Base-by-base conservation (phyloP, 2,888 invertebrate genomes). In the Neuroscelio doddi region DNA sequence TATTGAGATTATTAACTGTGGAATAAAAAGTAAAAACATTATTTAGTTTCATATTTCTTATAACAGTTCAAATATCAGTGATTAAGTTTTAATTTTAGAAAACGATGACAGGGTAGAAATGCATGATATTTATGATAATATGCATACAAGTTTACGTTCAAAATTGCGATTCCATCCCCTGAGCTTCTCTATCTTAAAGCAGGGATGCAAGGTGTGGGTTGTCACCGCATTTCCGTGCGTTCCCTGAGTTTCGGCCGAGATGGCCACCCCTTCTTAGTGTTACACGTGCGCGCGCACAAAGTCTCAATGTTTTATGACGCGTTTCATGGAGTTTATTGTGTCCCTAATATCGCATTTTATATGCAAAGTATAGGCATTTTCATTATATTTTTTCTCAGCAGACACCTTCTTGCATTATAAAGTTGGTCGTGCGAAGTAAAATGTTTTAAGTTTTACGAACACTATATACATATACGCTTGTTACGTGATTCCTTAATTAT, bases 401-500 rank as follows among this genome's bases (percentile, higher is more conserved):
- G 51, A 47, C 46, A 26, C 24, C 45, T 61, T 39, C 32, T 27
- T 61, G 44, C 29, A 53, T 56, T 45, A 62, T 17, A 32, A 39
- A 51, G 46, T 36, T 38, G 42, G 16, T 36, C 45, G n/a, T 50
- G 38, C 58, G 57, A 58, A 39, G 49, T 53, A 45, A 49, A 64
- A 39, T 53, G 64, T 53, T 49, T 57, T 44, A 27, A 47, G 15
- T 57, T 52, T 52, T 53, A 52, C 44, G 52, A 42, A 38, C 42
- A 15, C 52, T 29, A 64, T 57, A 47, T n/a, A n/a, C 56, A 57
- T 56, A 34, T 34, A 55, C 51, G 46, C n/a, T n/a, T n/a, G n/a
- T n/a, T n/a, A n/a, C n/a, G n/a, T n/a, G n/a, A n/a, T n/a, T 47
- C 47, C 52, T 57, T 45, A 56, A 52, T 63, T 63, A 57, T 52